Evolutionary conservation across 2,113 vertebrate genomes (phyloP).

Genomic region (Halcyon malimbica): DNA sequence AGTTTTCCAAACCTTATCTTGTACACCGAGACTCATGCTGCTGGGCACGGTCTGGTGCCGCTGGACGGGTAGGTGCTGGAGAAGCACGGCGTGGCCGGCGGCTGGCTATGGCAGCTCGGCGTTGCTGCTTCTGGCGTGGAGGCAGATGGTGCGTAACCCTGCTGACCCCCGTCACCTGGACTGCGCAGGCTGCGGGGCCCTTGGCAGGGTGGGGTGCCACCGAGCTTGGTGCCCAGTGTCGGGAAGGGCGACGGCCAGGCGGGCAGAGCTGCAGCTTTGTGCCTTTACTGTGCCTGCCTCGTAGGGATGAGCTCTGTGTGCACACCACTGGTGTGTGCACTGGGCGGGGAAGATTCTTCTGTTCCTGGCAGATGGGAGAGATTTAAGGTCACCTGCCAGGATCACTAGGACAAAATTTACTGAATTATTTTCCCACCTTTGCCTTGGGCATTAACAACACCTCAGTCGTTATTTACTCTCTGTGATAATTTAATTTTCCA

Average conservation of each 20-base stretch:
- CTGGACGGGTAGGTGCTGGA: accelerated
- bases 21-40: neutral
- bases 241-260: neutral
- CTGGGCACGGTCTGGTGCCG: accelerated
- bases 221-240: too few relatives aligned
- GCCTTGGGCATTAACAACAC: neutral
- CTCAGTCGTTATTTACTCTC: neutral
- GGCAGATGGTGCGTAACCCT: neutral
- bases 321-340: too few relatives aligned
- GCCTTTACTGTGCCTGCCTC: too few relatives aligned
- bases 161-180: neutral
- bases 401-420: neutral
- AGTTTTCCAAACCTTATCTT: neutral
- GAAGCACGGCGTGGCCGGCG: accelerated
- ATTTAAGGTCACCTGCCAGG: neutral
- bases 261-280: neutral
- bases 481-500: neutral
- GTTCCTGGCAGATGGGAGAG: neutral
- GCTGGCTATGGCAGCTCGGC: neutral
- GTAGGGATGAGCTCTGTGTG: neutral
- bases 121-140: neutral
- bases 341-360: neutral
- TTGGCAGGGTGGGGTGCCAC: neutral
- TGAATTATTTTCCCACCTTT: neutral
- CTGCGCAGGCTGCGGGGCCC: accelerated